Evolutionary conservation across 2,113 vertebrate species (phyloP).

Genomic region (Engraulis encrasicolus): DNA sequence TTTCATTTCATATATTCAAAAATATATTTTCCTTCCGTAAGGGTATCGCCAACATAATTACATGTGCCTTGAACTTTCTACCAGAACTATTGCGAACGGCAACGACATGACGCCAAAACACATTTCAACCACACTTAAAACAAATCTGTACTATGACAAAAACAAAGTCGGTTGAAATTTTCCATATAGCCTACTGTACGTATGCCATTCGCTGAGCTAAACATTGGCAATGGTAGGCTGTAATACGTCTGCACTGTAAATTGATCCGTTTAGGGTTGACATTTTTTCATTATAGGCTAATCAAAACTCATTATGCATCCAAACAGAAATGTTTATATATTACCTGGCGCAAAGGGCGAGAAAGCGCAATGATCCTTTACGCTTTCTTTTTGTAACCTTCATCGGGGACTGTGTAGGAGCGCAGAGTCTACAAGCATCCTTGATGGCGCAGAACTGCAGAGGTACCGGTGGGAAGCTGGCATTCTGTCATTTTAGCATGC

Average conservation of each 20-base stretch:
- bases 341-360: conserved; percentile 69
- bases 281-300: not conserved
- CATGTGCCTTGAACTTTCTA: not conserved
- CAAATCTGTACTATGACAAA: too few relatives aligned
- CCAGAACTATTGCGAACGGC: too few relatives aligned
- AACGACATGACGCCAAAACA: too few relatives aligned
- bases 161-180: too few relatives aligned
- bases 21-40: too few relatives aligned
- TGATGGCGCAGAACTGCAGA: conserved; percentile 31
- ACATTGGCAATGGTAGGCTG: not conserved
- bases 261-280: not conserved
- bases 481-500: conserved; percentile 12
- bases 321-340: not conserved
- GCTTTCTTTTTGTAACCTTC: conserved; percentile 72
- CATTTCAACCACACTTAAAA: too few relatives aligned
- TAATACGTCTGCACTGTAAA: not conserved
- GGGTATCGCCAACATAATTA: not conserved
- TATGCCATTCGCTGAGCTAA: not conserved
- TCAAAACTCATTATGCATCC: not conserved
- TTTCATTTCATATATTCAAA: too few relatives aligned
- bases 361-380: conserved; percentile 67
- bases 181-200: too few relatives aligned
- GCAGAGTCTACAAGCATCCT: conserved; percentile 61
- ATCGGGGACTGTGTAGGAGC: conserved; percentile 64
- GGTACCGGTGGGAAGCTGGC: conserved; percentile 41